Conservation (phyloP, 92 coral and sea anemone genomes). For the Heliopora coerulea region DNA sequence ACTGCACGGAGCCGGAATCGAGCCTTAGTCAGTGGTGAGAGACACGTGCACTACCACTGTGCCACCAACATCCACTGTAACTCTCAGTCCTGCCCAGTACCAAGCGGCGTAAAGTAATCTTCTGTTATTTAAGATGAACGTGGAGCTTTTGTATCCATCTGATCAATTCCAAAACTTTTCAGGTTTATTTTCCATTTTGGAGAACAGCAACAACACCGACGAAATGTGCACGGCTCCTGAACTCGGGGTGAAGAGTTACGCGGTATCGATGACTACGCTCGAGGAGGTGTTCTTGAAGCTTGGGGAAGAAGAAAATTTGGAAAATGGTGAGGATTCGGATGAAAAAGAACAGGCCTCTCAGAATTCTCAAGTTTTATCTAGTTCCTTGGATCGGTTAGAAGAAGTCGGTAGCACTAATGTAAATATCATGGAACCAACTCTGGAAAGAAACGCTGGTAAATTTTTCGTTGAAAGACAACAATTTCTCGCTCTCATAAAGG, state of each 20-base stretch:
- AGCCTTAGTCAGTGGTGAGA: too few species aligned
- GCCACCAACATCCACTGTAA: too few species aligned
- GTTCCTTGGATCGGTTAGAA: slow-evolving; percentile 11
- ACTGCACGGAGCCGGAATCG: too few species aligned
- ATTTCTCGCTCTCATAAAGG: slow-evolving; percentile 65
- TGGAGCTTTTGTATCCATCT: too few species aligned
- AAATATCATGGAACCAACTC: background rate
- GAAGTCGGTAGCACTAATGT: background rate
- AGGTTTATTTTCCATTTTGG: slow-evolving; percentile 74
- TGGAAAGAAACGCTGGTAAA: background rate
- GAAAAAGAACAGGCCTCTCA: background rate
- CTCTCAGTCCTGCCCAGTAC: too few species aligned
- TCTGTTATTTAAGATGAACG: too few species aligned
- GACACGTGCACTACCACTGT: too few species aligned
- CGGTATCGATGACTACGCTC: slow-evolving; percentile 93
- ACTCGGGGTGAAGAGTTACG: slow-evolving; percentile 81
- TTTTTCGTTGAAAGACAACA: slow-evolving; percentile 49
- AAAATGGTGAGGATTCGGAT: background rate
- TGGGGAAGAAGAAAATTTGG: slow-evolving; percentile 66
- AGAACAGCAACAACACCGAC: slow-evolving; percentile 60
- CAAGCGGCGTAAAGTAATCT: too few species aligned
- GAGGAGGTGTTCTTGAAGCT: slow-evolving; percentile 89
- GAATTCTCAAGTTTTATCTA: background rate
- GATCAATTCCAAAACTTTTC: background rate
- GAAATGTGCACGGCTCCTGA: slow-evolving; percentile 62